Base-by-base conservation (phyloP, 2,888 invertebrate genomes). In the Noctua pronuba region DNA sequence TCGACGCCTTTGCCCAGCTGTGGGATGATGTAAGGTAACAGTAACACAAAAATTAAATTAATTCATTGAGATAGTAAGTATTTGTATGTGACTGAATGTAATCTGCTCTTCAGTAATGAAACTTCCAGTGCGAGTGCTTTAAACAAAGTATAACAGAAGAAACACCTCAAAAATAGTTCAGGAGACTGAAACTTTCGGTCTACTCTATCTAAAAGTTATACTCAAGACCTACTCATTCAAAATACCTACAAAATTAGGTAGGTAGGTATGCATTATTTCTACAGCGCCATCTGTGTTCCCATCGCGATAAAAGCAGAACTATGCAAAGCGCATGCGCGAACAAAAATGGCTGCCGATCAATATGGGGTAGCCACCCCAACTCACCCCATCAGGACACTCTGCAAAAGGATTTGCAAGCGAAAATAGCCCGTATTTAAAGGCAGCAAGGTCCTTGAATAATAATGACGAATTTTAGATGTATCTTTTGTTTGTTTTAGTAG, bases 261-360 rank as follows among this genome's bases (percentile, higher is more conserved):
- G 52, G 49, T 75, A 86, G 65, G 18, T 66, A 62, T 66, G 41
- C 65, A 68, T 73, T 76, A 73, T 73, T 86, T 84, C 46, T 87
- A 84, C 92, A 95, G 83, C 95, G 96, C 96, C 96, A 96, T 96
- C 96, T 96, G 88, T 94, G 83, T 85, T 80, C 77, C 87, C 80
- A 86, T 73, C 66, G n/a, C 75, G 90, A 88, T 89, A 92, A 91
- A 90, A 88, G 66, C 68, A 65, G 75, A 84, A 73, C 21, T 11
- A 62, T 31, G 13, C 38, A 90, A 77, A 76, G 91, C 95, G 95
- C 96, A 94, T 93, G 96, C 93, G 94, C 90, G 89, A 92, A 92
- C 92, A 93, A 95, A 95, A 90, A 96, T 96, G 96, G 96, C 96
- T 89, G 94, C 91, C 93, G 92, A 96, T 96, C 96, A 94, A 96